A percentile compares a stretch with the other conserved stretches of the same genome.
phyloP scores from a whole-genome alignment of 2,888 invertebrate genomes.

The Eurytoma californica region DNA sequence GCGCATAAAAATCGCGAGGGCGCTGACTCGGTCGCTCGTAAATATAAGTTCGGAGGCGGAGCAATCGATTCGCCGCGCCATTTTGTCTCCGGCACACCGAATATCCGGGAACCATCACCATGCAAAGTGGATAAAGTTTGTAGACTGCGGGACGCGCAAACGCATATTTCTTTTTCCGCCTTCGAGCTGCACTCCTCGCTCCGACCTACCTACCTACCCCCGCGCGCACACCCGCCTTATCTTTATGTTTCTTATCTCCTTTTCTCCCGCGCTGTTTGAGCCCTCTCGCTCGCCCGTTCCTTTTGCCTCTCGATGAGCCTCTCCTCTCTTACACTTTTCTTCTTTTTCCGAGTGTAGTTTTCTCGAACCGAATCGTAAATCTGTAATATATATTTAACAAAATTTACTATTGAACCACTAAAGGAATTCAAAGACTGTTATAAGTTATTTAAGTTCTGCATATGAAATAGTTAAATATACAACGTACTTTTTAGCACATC shows the following conservation, averaged over 20 bases:
- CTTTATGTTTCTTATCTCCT: conserved; percentile 15
- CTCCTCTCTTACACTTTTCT: neutral
- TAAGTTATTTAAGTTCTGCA: no score
- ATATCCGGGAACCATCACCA: conserved; percentile 67
- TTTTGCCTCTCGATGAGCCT: neutral
- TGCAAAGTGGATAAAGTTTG: conserved; percentile 71
- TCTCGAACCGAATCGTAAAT: neutral
- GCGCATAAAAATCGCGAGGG: conserved; percentile 64
- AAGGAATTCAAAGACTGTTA: no score
- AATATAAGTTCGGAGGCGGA: conserved; percentile 57
- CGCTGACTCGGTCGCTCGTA: conserved; percentile 71
- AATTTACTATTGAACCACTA: no score
- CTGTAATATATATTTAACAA: no score
- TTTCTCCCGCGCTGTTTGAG: neutral
- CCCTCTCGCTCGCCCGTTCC: neutral
- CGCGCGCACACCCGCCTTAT: neutral
- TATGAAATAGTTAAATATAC: no score
- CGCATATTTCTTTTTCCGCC: conserved; percentile 56
- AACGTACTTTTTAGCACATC: no score
- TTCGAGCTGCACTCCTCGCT: conserved; percentile 46
- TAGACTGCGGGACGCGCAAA: conserved; percentile 53
- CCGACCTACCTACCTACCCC: neutral
- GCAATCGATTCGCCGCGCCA: conserved; percentile 28
- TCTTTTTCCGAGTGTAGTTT: neutral
- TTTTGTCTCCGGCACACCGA: conserved; percentile 47